A percentile compares a stretch with the other conserved stretches of the same genome.
Evolutionary conservation across 2,113 vertebrate genomes (phyloP).

Genomic region (Phyllostomus discolor): DNA sequence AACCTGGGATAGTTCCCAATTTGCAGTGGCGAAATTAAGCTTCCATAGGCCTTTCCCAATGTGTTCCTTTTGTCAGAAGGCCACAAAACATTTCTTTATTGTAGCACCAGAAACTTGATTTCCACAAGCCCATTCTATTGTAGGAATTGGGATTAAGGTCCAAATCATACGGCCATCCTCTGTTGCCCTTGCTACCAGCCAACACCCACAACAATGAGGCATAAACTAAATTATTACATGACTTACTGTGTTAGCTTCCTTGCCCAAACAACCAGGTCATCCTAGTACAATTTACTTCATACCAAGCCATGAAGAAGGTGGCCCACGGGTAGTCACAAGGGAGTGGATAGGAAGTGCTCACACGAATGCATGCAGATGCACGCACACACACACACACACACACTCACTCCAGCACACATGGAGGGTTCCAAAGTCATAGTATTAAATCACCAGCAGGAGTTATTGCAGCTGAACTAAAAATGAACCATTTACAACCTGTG

Average conservation of each 20-base stretch:
- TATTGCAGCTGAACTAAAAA: constrained; percentile 52
- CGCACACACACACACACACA: too few species aligned
- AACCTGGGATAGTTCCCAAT: neutral
- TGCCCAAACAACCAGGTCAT: neutral
- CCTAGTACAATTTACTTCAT: neutral
- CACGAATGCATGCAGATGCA: neutral
- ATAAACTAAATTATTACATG: neutral
- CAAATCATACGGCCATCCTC: neutral
- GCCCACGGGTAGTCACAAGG: neutral
- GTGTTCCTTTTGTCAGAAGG: neutral
- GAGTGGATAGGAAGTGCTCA: neutral
- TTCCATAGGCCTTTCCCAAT: neutral
- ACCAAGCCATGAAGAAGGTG: neutral
- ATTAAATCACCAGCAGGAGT: constrained; percentile 38
- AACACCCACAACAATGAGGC: neutral
- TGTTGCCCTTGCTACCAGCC: neutral
- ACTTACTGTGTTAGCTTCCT: neutral
- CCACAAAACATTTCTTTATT: neutral
- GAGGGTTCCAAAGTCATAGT: neutral
- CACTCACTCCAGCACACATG: neutral
- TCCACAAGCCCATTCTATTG: neutral
- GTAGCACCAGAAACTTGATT: neutral
- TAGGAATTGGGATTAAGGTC: neutral
- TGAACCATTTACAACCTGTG: constrained; percentile 6
- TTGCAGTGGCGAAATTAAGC: neutral